Percentiles rank a stretch among this genome's conserved stretches.
Evolutionary conservation across 2,797 vertebrate genomes (phyloP).

Genomic region (Masticophis lateralis): DNA sequence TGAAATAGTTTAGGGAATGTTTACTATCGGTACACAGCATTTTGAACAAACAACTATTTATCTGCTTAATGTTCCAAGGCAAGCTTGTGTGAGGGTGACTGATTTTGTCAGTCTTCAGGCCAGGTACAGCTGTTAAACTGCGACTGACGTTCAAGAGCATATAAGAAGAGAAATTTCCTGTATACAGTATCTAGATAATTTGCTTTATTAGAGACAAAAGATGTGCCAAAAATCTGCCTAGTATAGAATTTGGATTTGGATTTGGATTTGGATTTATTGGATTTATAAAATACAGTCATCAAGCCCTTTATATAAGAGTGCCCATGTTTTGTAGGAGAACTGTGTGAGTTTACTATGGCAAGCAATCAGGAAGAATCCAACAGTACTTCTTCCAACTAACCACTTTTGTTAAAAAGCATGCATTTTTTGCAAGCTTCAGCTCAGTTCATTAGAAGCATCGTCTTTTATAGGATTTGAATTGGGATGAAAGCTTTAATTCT

Average conservation of each 20-base stretch:
- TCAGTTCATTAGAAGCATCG: background rate
- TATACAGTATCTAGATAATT: background rate
- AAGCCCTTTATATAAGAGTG: background rate
- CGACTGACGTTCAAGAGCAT: background rate
- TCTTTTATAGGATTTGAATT: background rate
- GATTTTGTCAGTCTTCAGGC: background rate
- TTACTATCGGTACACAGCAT: background rate
- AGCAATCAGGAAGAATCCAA: background rate
- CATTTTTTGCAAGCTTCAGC: background rate
- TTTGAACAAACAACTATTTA: conserved; percentile 9
- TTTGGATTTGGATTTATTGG: too few species aligned
- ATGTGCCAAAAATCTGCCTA: background rate
- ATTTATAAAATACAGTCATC: background rate
- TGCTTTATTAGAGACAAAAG: background rate
- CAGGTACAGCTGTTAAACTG: background rate
- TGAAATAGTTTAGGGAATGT: background rate
- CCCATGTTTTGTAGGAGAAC: background rate
- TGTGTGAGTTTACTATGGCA: background rate
- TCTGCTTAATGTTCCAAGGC: background rate
- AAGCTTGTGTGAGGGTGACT: background rate
- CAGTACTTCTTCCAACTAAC: background rate
- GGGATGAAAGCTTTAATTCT: background rate
- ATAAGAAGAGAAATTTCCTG: background rate
- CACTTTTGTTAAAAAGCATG: background rate
- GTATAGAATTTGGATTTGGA: too few species aligned